Conservation (phyloP, 2,888 invertebrate genomes). For the Pelosia muscerda region DNA sequence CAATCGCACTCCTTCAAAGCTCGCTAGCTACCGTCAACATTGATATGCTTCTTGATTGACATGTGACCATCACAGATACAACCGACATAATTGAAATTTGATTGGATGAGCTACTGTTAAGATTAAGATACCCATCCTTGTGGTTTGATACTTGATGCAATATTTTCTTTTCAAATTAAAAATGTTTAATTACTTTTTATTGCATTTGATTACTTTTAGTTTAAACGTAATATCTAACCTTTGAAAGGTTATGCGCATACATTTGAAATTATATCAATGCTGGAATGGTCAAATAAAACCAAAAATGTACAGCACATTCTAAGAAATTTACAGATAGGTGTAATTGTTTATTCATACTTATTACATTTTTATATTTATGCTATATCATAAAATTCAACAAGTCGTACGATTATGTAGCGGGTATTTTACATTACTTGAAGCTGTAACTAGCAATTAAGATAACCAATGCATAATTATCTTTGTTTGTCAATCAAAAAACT, state of each 20-base stretch:
- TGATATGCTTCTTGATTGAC: conserved; percentile 68
- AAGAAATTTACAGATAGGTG: neutral
- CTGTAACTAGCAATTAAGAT: neutral
- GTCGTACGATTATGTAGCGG: neutral
- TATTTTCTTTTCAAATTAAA: neutral
- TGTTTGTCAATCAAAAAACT: neutral
- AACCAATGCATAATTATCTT: neutral
- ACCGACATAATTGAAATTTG: conserved; percentile 61
- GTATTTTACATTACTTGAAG: neutral
- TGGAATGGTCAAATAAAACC: neutral
- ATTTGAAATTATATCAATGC: too few species aligned
- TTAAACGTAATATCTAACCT: neutral
- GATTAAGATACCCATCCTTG: conserved; percentile 13
- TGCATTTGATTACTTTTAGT: neutral
- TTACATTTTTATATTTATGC: neutral
- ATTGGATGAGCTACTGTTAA: conserved; percentile 53
- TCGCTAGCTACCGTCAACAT: conserved; percentile 49
- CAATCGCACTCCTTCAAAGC: conserved; percentile 44
- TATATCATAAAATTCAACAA: neutral
- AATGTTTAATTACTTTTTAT: neutral
- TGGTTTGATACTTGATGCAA: neutral
- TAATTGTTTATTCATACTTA: neutral
- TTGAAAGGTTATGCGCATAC: too few species aligned
- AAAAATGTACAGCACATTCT: neutral
- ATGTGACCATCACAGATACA: conserved; percentile 65